Base-by-base conservation (phyloP, 2,113 vertebrate species). In the Triplophysa dalaica region DNA sequence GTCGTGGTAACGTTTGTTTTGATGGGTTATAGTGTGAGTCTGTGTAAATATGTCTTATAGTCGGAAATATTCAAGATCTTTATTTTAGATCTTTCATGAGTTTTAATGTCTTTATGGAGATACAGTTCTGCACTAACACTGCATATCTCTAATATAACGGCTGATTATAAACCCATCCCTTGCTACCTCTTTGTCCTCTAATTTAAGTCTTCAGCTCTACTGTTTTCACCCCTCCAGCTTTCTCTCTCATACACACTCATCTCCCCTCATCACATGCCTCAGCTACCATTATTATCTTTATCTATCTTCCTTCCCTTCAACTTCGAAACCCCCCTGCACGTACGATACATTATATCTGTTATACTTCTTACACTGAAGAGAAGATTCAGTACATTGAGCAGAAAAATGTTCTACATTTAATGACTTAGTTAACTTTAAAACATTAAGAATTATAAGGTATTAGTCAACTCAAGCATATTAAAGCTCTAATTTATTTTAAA, bases 201-300 rank as follows among this genome's bases (percentile, higher is more conserved):
- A 73, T 73, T 73, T 73, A 60, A 60, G 60, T 73, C 29, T 43
- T 22, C 6, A 58, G 2, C 54, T 43, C 29, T 62, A 17, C 72
- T 75, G 72, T 62, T 45, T 75, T 22, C 61, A 43, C 70, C 70
- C 70, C 70, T 74, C 70, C 70, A 60, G 54, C 33, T 58, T 19
- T 60, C 41, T 74, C 38, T 61, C 26, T 58, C 52, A 16, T 13
- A 16, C 19, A 2, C 54, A 33, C 56, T 43, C 70, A 73, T 73
- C 54, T 73, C 29, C 70, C 12, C 52, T 73, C 70, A 73, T 74
- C 33, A 21, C 70, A 60, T 43, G 54, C 70, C 70, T 74, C 70
- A 60, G 56, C 70, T 74, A 74, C 54, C 70, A 61, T 74, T 74
- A 52, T 74, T 74, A 74, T 74, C 70, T 60, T 58, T 61, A 74